Base-by-base conservation (phyloP, 2,797 vertebrate genomes). In the Myoxocephalus aenaeus region DNA sequence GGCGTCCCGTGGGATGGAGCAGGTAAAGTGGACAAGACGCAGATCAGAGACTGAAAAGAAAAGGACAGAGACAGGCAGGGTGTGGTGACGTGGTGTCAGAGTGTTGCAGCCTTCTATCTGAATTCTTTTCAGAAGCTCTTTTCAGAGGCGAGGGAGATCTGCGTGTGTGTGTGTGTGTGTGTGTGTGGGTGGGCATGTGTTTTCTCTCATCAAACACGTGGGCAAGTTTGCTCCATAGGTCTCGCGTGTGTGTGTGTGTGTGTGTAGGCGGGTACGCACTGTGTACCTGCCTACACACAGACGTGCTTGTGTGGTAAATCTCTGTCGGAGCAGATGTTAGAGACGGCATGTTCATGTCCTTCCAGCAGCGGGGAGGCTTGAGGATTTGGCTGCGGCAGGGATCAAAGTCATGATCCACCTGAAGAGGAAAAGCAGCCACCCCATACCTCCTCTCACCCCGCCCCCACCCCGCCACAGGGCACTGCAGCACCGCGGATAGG, bases 401-500 rank as follows among this genome's bases (percentile, higher is more conserved):
- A 92, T 91, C 84, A 91, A 91, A 93, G 87, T 86, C 77, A 76
- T 80, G 65, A 81, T 86, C 77, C 80, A 92, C 82, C 83, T 92
- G 87, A 78, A 78, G 63, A 82, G 77, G 65, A 73, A 75, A 87
- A 85, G 63, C 81, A 44, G 0, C 63, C 53, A 29, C 40, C 44
- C 56, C 42, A 9, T 54, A 58, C 68, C 54, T 68, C 34, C n/a
- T 7, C 34, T 12, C n/a, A 61, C 71, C 22, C 57, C 61, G 15
- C 8, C 36, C n/a, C 32, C 1, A 5, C 46, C 48, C 34, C 56
- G 22, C 66, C 72, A 42, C 59, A 63, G 80, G 77, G 70, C 76
- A 86, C 86, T 87, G 88, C 86, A 86, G 87, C 81, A 78, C 54
- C 27, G 22, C 27, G 22, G 75, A 81, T 80, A 73, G 22, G 11